phyloP scores from a whole-genome alignment of 2,113 vertebrate genomes.

The Sciurus niger region DNA sequence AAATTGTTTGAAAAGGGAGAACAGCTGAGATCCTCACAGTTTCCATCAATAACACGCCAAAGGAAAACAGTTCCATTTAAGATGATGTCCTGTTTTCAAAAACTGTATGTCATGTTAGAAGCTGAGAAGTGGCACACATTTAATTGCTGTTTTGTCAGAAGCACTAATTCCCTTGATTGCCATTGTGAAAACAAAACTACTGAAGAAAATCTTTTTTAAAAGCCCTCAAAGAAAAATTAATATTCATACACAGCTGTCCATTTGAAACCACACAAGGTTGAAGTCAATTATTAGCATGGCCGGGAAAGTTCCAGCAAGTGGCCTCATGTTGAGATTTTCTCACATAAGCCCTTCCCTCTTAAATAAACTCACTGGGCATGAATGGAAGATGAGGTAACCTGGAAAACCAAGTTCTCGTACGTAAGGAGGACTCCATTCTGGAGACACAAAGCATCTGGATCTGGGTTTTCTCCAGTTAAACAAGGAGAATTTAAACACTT shows the following conservation, averaged over 20 bases:
- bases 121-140: slow-evolving; percentile 36
- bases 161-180: slow-evolving; percentile 79
- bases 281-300: slow-evolving; percentile 76
- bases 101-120: not conserved
- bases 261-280: slow-evolving; percentile 74
- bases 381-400: slow-evolving; percentile 57
- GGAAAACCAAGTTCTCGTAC: slow-evolving; percentile 66
- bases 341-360: not conserved
- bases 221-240: slow-evolving; percentile 86
- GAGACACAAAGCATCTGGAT: slow-evolving; percentile 18
- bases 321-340: slow-evolving; percentile 30
- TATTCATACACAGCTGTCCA: slow-evolving; percentile 87
- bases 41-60: slow-evolving; percentile 1
- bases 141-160: slow-evolving; percentile 73
- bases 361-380: slow-evolving; percentile 54
- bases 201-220: slow-evolving; percentile 78
- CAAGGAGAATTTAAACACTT: not conserved
- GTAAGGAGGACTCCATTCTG: not conserved
- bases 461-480: not conserved
- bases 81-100: slow-evolving; percentile 28
- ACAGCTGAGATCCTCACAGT: not conserved
- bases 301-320: slow-evolving; percentile 65
- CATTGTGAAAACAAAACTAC: slow-evolving; percentile 80
- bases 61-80: slow-evolving; percentile 48
- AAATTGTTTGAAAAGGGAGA: not conserved